Base-by-base conservation (phyloP, 2,113 vertebrate genomes). In the Neoarius graeffei region DNA sequence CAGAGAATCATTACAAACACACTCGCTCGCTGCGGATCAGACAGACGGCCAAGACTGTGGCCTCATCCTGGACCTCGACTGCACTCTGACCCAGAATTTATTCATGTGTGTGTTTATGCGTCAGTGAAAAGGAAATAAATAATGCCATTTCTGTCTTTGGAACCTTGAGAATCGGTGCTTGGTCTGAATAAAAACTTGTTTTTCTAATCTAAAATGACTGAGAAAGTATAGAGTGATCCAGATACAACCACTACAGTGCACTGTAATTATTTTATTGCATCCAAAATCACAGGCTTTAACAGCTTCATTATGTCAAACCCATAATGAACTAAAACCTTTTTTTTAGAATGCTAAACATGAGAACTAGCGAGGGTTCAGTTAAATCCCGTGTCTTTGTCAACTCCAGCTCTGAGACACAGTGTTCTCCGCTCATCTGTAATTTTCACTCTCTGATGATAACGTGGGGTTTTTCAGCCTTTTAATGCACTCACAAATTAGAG, bases 371-470 rank as follows among this genome's bases (percentile, higher is more conserved):
- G 54, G 42, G 52, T 56, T 67, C 13, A 48, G 60, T 35, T 30
- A 62, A 64, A 73, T 77, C 48, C 79, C 73, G n/a, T 85, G 17
- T 79, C 27, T 56, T 60, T 69, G 13, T 82, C 42, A 50, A 9
- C 42, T 54, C 50, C 56, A 56, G 17, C 14, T 67, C 20, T 54
- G 82, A 42, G 52, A 80, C 73, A 62, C 54, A 27, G 35, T 30
- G 20, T 35, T 7, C 62, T 48, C 25, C 64, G 17, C 20, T 35
- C 4, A 84, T 67, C 59, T 71, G 73, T 89, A 85, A 87, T 89
- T 79, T 83, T 54, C 80, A 77, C 71, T 56, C 69, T 86, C 81
- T 87, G 62, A 85, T 73, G 85, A 89, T 84, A 86, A 60, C 77
- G 3, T 76, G 71, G 54, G 19, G n/a, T 23, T 59, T 42, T 42